Evolutionary conservation across 2,113 vertebrate species (phyloP).

Genomic region (Dunckerocampus dactyliophorus): DNA sequence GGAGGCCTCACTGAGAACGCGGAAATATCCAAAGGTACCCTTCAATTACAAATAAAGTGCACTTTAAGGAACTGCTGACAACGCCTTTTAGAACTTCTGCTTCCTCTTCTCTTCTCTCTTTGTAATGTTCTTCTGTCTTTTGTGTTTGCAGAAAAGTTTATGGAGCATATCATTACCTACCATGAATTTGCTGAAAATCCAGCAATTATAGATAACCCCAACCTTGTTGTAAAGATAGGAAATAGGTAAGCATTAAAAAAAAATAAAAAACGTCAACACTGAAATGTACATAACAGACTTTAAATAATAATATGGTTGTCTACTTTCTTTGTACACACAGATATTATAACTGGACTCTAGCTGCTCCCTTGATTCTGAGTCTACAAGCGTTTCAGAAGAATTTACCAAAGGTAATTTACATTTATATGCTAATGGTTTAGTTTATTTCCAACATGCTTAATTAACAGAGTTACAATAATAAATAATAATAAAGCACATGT

Average conservation of each 20-base stretch:
- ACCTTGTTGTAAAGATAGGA: slow-evolving; percentile 89
- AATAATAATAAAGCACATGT: too few species aligned
- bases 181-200: slow-evolving; percentile 96
- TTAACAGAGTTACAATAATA: too few species aligned
- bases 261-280: too few species aligned
- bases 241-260: slow-evolving; percentile 73
- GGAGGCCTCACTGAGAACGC: slow-evolving; percentile 92
- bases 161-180: slow-evolving; percentile 95
- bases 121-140: slow-evolving; percentile 23
- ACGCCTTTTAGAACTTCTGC: slow-evolving; percentile 7
- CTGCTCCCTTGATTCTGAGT: slow-evolving; percentile 94
- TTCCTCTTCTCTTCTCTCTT: slow-evolving; percentile 24
- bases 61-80: slow-evolving; percentile 1
- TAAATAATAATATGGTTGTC: neutral
- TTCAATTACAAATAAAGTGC: slow-evolving; percentile 14
- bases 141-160: slow-evolving; percentile 83
- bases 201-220: slow-evolving; percentile 95
- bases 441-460: too few species aligned
- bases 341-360: slow-evolving; percentile 97
- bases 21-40: slow-evolving; percentile 92
- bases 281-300: neutral
- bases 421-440: too few species aligned
- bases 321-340: slow-evolving; percentile 58
- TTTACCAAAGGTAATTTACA: slow-evolving; percentile 84
- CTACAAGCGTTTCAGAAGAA: slow-evolving; percentile 98